Conservation (phyloP, 1,140 invertebrate species). For the Drosophila hydei region DNA sequence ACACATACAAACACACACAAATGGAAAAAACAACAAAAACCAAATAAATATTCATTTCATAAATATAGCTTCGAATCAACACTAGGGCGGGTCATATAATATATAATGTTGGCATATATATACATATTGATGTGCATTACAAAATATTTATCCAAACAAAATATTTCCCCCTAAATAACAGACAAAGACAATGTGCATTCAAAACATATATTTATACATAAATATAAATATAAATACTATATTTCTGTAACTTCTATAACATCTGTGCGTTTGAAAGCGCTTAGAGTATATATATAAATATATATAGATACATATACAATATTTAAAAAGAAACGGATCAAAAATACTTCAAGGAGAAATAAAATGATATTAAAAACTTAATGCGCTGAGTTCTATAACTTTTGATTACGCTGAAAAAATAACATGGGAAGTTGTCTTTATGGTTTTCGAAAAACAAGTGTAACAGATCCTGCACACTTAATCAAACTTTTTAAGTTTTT, state of each 20-base stretch:
- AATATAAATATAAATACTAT: constrained; percentile 66
- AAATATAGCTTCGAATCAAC: constrained; percentile 42
- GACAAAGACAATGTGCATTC: constrained; percentile 46
- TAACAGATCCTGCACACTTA: no score
- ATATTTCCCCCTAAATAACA: constrained; percentile 42
- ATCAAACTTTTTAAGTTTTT: no score
- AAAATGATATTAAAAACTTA: constrained; percentile 71
- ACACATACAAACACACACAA: constrained; percentile 28
- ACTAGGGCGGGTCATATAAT: constrained; percentile 53
- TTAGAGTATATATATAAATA: constrained; percentile 56
- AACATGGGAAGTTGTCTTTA: not conserved
- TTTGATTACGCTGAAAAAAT: not conserved
- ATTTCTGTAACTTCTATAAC: constrained; percentile 78
- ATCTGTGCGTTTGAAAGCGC: constrained; percentile 71
- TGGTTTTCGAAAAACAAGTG: no score
- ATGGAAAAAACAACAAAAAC: constrained; percentile 38
- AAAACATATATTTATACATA: constrained; percentile 46
- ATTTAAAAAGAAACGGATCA: constrained; percentile 73
- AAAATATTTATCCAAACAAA: constrained; percentile 29
- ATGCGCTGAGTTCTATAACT: constrained; percentile 2
- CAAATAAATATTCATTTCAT: constrained; percentile 66
- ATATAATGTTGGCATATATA: constrained; percentile 31
- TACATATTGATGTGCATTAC: constrained; percentile 53
- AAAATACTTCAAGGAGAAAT: constrained; percentile 76
- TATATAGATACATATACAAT: constrained; percentile 4